phyloP scores from a whole-genome alignment of 2,888 invertebrate genomes.

The Cryptocheilus praepositus region DNA sequence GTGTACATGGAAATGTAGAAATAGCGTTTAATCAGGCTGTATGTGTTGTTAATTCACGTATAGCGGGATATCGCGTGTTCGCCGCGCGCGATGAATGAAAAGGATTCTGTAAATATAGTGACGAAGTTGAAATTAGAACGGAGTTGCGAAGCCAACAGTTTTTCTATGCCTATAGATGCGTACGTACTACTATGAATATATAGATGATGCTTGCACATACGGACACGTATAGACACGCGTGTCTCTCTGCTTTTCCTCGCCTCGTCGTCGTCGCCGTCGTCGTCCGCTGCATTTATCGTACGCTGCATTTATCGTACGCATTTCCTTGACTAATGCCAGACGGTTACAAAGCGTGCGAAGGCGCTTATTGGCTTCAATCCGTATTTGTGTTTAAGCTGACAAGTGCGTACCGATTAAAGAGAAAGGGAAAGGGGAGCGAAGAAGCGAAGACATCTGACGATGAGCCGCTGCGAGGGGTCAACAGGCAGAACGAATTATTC shows the following conservation, averaged over 20 bases:
- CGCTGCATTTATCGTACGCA: too few relatives aligned
- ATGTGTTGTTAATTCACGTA: conserved; percentile 50
- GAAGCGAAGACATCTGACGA: too few relatives aligned
- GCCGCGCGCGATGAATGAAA: conserved; percentile 58
- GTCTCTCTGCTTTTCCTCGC: too few relatives aligned
- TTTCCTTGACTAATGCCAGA: too few relatives aligned
- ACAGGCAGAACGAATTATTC: too few relatives aligned
- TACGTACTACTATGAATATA: not conserved
- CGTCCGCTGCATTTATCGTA: too few relatives aligned
- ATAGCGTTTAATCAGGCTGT: not conserved
- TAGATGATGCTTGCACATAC: too few relatives aligned
- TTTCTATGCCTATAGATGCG: conserved; percentile 23
- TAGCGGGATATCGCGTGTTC: conserved; percentile 51
- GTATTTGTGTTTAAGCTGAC: conserved; percentile 23
- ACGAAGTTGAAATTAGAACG: conserved; percentile 53
- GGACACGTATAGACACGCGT: too few relatives aligned
- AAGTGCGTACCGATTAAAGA: conserved; percentile 20
- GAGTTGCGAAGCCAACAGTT: conserved; percentile 45
- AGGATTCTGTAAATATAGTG: conserved; percentile 54
- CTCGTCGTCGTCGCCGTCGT: too few relatives aligned
- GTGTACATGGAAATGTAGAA: not conserved
- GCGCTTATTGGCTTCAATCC: conserved; percentile 19
- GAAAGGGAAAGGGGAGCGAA: conserved; percentile 4
- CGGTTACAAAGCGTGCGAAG: conserved; percentile 3
- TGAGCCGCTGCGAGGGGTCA: too few relatives aligned